These are phyloP conservation scores for Orthonevra nobilis DNA, from an alignment of 2,888 invertebrate species.

Conservation along the genomic window DNA sequence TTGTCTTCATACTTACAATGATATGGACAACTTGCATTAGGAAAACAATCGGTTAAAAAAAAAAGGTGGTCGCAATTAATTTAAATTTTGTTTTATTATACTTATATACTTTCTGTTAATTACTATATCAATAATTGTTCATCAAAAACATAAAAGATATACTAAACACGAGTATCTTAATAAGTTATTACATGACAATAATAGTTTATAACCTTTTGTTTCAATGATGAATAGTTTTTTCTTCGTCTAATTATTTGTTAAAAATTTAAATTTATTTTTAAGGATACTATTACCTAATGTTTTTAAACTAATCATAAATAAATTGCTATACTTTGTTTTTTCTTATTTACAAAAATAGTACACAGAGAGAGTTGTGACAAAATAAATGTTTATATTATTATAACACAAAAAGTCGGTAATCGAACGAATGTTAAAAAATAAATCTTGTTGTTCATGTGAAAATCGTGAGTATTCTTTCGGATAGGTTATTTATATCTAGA, in stretches of 20 bases:
- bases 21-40: too few species aligned
- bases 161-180: conserved; percentile 30
- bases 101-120: conserved; percentile 48
- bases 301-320: conserved; percentile 49
- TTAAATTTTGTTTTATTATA: conserved; percentile 50
- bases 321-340: conserved; percentile 38
- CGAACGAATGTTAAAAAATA: too few species aligned
- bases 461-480: conserved; percentile 50
- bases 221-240: conserved; percentile 33
- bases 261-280: conserved; percentile 55
- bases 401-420: conserved; percentile 26
- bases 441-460: conserved; percentile 32
- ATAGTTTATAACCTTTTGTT: conserved; percentile 38
- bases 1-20: too few species aligned
- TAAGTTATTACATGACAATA: conserved; percentile 41
- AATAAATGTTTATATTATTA: conserved; percentile 33
- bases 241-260: conserved; percentile 30
- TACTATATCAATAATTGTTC: conserved; percentile 42
- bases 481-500: conserved; percentile 42
- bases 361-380: conserved; percentile 61
- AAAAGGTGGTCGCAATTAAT: conserved; percentile 26
- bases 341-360: conserved; percentile 68
- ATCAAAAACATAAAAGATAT: conserved; percentile 22
- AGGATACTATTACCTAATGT: conserved; percentile 56
- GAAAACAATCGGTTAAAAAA: too few species aligned